Evolutionary conservation across 2,113 vertebrate species (phyloP).

Genomic region (Cyprinus carpio): DNA sequence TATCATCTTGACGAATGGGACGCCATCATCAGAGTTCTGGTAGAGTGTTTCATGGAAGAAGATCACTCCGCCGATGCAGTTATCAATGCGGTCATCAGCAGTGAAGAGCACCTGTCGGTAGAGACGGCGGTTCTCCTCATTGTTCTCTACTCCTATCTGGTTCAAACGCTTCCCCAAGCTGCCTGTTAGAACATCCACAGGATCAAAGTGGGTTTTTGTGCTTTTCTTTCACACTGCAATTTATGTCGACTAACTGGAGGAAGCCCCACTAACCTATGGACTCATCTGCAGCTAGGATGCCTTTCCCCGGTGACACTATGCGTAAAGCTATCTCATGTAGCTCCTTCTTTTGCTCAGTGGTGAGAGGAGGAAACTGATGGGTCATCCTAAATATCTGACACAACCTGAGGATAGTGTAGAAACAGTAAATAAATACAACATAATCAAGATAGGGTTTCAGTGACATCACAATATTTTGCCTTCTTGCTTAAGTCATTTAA

Average conservation of each 20-base stretch:
- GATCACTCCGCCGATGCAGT: conserved; percentile 77
- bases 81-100: conserved; percentile 87
- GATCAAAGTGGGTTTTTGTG: neutral
- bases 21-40: conserved; percentile 88
- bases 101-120: conserved; percentile 95
- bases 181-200: conserved; percentile 69
- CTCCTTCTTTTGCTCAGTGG: conserved; percentile 92
- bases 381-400: conserved; percentile 77
- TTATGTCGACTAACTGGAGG: neutral
- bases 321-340: conserved; percentile 86
- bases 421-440: neutral
- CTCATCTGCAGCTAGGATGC: conserved; percentile 95
- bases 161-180: conserved; percentile 95
- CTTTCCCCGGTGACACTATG: conserved; percentile 92
- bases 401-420: conserved; percentile 25
- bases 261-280: conserved; percentile 87
- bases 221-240: neutral
- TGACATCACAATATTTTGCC: neutral
- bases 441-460: neutral
- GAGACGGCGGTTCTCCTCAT: conserved; percentile 92
- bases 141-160: conserved; percentile 97
- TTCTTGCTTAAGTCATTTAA: neutral
- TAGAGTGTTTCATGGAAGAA: conserved; percentile 91
- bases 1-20: conserved; percentile 88
- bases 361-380: conserved; percentile 84